Base-by-base conservation (phyloP, 1,140 invertebrate genomes). In the Drosophila pandora region DNA sequence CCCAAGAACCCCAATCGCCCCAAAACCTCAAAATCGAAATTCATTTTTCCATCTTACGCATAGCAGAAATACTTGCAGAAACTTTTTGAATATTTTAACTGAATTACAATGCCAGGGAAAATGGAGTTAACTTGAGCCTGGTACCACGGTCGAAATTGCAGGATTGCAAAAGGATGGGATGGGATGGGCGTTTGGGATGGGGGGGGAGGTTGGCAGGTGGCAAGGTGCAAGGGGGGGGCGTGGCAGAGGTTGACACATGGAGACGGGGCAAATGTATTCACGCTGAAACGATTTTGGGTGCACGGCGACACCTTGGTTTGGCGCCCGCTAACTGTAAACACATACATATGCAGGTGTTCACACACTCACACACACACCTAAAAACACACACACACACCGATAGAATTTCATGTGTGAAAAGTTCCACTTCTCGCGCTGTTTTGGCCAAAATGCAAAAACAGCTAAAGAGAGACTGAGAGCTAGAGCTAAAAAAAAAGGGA, bases 241-340 rank as follows among this genome's bases (percentile, higher is more conserved):
- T 22, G 48, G 45, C 43, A 49, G 59, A 56, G 43, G 48, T 60
- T 60, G 58, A 65, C 62, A 49, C 60, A 64, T 56, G 61, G 55
- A 53, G 71, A 56, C 45, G 75, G 72, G 56, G 80, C 58, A 88
- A 87, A 88, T 82, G 83, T 87, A 87, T 87, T 87, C 81, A 88
- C 82, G 82, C 79, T 64, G 82, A 87, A 87, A 87, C 83, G 83
- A 87, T 87, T 87, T 87, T 62, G 82, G 83, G 78, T 88, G 82
- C 82, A 87, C 63, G 82, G 82, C 82, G 82, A 87, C 82, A 87
- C 82, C 83, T 87, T 87, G 82, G 78, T 87, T 88, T 87, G 82
- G 82, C 82, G 82, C 83, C 82, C 82, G 82, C 82, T 82, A 88
- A 85, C 81, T 85, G 81, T 87, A 85, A 85, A 81, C 81, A 85